Evolutionary conservation across 1,140 invertebrate species (phyloP), one percentile per base, ranked within the genome.

Genomic region (Neoseiulus cucumeris): DNA sequence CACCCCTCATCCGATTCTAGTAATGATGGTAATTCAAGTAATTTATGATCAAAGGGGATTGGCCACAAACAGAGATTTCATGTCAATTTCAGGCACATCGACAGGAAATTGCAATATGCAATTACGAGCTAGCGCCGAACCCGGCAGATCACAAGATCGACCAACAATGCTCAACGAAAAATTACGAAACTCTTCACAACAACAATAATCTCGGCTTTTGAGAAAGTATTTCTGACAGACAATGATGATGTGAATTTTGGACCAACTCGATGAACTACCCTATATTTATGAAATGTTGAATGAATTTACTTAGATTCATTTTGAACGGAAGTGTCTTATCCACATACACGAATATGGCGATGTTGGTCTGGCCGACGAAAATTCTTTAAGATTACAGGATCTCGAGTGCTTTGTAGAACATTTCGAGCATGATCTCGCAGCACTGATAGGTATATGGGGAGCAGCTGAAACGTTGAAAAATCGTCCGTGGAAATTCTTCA

Each of bases 51-150:
- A 17, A 64, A 39, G 33, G 33, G 33, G 9, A 39, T 39, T 9
- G 9, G 33, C 4, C 9, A 9, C 33, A 39, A 6, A 39, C 4
- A 39, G 33, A n/a, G n/a, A n/a, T 39, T 39, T 9, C 44, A 39
- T 39, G 33, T 39, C 33, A 39, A 39, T 39, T 55, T 73, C 69
- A 78, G 77, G 72, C 81, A 0, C 87, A 87, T 72, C 79, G 83
- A 65, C 89, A 93, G 74, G 89, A 89, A 66, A 87, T 94, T 4
- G 86, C 87, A 25, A 89, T 94, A 71, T 88, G 87, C 71, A 87
- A 82, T 65, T 95, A 95, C 76, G 91, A 95, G 80, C 76, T 83
- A 0, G 78, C 82, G 69, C 87, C 91, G 17, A 90, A 87, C 75
- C 79, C 88, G 12, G 80, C 82, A 64, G 89, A 94, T 76, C 88